These are phyloP conservation scores for Schlechtendalia chinensis DNA, from an alignment of 1,140 invertebrate genomes.

Conservation along the genomic window DNA sequence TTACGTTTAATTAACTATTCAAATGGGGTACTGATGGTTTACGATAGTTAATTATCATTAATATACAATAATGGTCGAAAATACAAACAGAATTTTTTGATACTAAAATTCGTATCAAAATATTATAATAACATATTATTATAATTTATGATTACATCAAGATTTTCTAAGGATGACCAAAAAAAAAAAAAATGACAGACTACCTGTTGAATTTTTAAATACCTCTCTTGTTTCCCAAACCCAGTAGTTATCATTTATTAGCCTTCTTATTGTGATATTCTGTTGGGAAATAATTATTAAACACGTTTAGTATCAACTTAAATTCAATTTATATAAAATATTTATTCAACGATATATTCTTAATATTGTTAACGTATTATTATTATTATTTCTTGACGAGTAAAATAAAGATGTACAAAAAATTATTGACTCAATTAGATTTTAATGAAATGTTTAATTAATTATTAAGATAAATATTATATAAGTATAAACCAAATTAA, in stretches of 20 bases:
- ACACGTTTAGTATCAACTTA: constrained; percentile 32
- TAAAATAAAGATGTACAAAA: neutral
- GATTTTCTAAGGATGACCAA: constrained; percentile 38
- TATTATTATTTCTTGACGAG: neutral
- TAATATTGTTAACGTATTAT: no score
- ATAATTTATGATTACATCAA: constrained; percentile 10
- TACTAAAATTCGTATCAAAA: constrained; percentile 14
- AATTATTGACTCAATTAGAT: no score
- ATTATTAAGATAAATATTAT: no score
- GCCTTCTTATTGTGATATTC: constrained; percentile 91
- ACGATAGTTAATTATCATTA: neutral
- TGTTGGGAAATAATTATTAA: constrained; percentile 58
- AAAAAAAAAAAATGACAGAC: constrained; percentile 30
- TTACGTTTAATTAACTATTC: constrained; percentile 16
- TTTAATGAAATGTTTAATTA: no score
- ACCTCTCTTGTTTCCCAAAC: constrained; percentile 87
- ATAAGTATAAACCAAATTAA: no score
- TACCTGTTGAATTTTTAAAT: constrained; percentile 53
- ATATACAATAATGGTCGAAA: constrained; percentile 2
- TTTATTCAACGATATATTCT: neutral
- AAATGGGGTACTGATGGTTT: neutral
- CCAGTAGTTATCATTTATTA: constrained; percentile 90
- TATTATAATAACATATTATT: neutral
- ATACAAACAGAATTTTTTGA: neutral
- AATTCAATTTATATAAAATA: neutral